A percentile compares a stretch with the other conserved stretches of the same genome.
These are phyloP conservation scores for Rhadina sibilatrix DNA, from an alignment of 2,113 vertebrate species.

Conservation along the genomic window DNA sequence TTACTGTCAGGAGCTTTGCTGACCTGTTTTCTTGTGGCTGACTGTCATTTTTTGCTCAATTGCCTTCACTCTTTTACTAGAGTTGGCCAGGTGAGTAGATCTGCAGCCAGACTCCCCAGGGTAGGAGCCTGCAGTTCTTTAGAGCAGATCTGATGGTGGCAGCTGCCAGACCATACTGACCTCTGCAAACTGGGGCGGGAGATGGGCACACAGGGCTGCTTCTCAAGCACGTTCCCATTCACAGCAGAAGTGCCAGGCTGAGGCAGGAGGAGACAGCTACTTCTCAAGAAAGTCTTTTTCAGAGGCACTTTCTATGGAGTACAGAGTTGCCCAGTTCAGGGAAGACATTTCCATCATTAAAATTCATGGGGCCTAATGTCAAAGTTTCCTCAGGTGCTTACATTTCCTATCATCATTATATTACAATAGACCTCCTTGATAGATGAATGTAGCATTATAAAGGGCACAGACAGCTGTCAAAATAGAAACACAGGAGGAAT, in stretches of 20 bases:
- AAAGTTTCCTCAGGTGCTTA: not conserved
- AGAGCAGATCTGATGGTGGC: not conserved
- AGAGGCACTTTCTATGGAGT: not conserved
- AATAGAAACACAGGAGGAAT: not conserved
- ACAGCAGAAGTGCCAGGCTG: not conserved
- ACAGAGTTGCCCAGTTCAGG: not conserved
- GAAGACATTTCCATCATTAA: not conserved
- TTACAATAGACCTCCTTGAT: not conserved
- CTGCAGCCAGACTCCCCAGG: not conserved
- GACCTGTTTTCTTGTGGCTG: not conserved
- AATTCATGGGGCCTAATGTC: not conserved
- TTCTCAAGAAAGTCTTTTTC: not conserved
- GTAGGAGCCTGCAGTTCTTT: not conserved
- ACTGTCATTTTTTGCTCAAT: not conserved
- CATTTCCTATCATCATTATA: not conserved
- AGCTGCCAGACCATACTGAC: not conserved
- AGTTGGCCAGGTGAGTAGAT: not conserved
- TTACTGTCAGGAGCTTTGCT: not conserved
- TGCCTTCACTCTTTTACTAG: not conserved
- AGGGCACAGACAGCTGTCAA: not conserved
- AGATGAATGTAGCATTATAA: not conserved
- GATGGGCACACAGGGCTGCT: not conserved
- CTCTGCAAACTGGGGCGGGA: accelerated
- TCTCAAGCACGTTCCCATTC: not conserved
- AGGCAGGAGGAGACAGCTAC: not conserved